Base-by-base conservation (phyloP, 2,888 invertebrate species). In the Hymenopus coronatus region DNA sequence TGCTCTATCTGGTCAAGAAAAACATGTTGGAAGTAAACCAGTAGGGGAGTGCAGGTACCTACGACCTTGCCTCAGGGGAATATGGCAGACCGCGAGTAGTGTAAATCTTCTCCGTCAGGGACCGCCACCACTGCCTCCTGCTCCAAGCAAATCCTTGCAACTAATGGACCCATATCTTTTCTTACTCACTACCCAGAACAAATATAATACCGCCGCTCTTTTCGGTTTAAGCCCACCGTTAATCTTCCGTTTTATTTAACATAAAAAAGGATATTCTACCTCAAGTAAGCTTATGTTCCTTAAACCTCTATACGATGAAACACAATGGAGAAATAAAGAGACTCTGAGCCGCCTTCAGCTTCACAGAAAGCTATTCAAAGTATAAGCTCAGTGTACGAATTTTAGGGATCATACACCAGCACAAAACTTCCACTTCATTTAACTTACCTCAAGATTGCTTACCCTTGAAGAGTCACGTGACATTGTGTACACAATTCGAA, bases 131-230 rank as follows among this genome's bases (percentile, higher is more conserved):
- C 84, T 88, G 54, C 82, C 20, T 82, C 82, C 87, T 70, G 54
- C 54, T 25, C 54, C 54, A 70, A 15, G 20, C 20, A 70, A 89
- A 89, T 88, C 89, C 89, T 86, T 46, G 88, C 88, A 88, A 89
- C 89, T 89, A 89, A 89, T 89, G 88, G 89, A 82, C 85, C 88
- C 89, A 89, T 89, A 89, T 88, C 89, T 89, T 89, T 89, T 83
- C 85, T 30, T 85, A 54, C 88, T 83, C 82, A 54, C 40, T 15
- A 84, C 82, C 85, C 83, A 88, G 88, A 88, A 46, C 46, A 83
- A 70, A 85, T 88, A 85, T 84, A 88, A 88, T 87, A 85, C 85
- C n/a, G 84, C 25, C 20, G 81, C 25, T 86, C n/a, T 70, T 86
- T 85, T 86, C 25, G 70, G 15, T 70, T 81, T 86, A 86, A 86